Conservation (phyloP, 2,888 invertebrate genomes). For the Parnassius orleans region DNA sequence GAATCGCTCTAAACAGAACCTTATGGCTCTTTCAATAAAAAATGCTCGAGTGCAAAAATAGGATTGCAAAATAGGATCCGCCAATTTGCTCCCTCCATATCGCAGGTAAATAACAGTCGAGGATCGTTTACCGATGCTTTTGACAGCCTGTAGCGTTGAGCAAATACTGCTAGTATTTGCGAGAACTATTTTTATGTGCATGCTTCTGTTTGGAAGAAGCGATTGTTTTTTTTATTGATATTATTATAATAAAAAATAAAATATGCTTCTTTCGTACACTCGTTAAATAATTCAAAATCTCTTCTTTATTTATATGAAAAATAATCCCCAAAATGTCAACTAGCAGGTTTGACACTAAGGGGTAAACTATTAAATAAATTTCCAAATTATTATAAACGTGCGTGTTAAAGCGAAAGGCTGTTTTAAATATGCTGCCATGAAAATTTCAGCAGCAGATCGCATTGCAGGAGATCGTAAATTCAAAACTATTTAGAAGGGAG, state of each 20-base stretch:
- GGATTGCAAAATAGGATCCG: conserved; percentile 23
- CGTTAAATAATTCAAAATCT: too few species aligned
- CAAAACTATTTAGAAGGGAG: too few species aligned
- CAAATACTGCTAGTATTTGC: conserved; percentile 60
- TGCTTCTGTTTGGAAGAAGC: conserved; percentile 4
- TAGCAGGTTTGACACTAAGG: too few species aligned
- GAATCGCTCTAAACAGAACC: conserved; percentile 14
- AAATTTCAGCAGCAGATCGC: too few species aligned
- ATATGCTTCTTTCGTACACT: too few species aligned
- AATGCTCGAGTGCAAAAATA: conserved; percentile 10
- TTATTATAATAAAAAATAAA: not conserved
- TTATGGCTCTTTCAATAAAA: conserved; percentile 19
- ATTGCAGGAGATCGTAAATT: too few species aligned
- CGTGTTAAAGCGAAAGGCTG: too few species aligned
- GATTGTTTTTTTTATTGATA: not conserved
- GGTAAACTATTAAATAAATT: too few species aligned
- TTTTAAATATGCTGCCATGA: too few species aligned
- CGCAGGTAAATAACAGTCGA: conserved; percentile 60
- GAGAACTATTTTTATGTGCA: conserved; percentile 40
- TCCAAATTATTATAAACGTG: too few species aligned
- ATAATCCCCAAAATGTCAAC: too few species aligned
- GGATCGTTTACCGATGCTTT: conserved; percentile 68
- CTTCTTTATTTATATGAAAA: too few species aligned
- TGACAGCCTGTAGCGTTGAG: conserved; percentile 62
- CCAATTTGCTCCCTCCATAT: conserved; percentile 45